Conservation (phyloP, 2,113 vertebrate species). For the Ptilonorhynchus violaceus region DNA sequence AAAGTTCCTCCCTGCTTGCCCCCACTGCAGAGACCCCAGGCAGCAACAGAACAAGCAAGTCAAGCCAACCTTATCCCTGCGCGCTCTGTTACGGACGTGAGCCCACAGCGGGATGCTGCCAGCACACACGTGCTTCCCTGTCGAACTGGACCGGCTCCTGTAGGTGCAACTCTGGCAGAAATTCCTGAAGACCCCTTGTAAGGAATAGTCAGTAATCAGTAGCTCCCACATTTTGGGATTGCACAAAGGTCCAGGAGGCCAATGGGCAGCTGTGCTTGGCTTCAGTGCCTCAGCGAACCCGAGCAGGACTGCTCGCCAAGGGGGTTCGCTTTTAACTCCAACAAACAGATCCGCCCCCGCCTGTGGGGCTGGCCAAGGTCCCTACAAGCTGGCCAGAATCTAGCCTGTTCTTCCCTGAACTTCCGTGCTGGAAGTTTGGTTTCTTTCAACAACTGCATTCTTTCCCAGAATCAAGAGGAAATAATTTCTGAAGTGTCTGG, state of each 20-base stretch:
- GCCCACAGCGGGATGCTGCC: slow-evolving; percentile 39
- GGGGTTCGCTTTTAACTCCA: not conserved
- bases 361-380: not conserved
- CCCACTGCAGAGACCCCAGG: not conserved
- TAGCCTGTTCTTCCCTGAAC: not conserved
- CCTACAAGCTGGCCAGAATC: not conserved
- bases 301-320: not conserved
- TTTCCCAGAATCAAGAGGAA: slow-evolving; percentile 64
- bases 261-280: not conserved
- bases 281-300: not conserved
- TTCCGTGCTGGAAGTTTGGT: slow-evolving; percentile 27
- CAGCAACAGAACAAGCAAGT: not conserved
- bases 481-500: slow-evolving; percentile 23
- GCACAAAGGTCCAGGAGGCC: not conserved
- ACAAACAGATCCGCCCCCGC: slow-evolving; percentile 24
- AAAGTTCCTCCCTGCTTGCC: not conserved
- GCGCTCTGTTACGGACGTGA: slow-evolving; percentile 2
- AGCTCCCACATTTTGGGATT: slow-evolving; percentile 43
- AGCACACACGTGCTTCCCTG: not conserved
- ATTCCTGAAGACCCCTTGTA: slow-evolving; percentile 52
- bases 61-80: slow-evolving; percentile 64
- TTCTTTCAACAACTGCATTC: slow-evolving; percentile 31
- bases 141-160: not conserved
- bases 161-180: slow-evolving; percentile 31
- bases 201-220: not conserved